phyloP scores from a whole-genome alignment of 2,797 vertebrate species.

The Poecile montanus region DNA sequence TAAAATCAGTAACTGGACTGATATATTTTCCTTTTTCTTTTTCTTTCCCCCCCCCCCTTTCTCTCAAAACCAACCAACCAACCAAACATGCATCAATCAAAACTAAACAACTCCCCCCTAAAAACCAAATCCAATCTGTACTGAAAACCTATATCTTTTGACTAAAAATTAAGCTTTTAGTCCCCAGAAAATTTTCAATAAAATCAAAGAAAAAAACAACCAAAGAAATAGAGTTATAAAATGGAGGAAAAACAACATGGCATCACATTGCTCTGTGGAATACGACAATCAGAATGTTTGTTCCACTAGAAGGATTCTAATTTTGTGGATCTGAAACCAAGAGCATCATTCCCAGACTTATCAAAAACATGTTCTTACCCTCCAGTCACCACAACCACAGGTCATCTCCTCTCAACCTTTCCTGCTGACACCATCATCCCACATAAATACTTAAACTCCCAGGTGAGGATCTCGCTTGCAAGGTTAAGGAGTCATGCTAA shows the following conservation, averaged over 20 bases:
- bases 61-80: not conserved
- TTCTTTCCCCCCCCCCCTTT: fast-evolving
- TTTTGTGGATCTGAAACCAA: not conserved
- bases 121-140: fast-evolving
- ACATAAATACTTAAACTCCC: not conserved
- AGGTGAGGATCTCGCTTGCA: not conserved
- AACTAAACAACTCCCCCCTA: fast-evolving
- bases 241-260: fast-evolving
- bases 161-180: not conserved
- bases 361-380: not conserved
- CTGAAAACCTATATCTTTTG: not conserved
- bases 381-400: not conserved
- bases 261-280: not conserved
- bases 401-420: not conserved
- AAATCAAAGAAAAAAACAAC: not conserved
- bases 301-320: not conserved
- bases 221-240: not conserved
- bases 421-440: not conserved
- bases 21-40: not conserved
- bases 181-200: not conserved
- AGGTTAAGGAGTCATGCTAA: not conserved
- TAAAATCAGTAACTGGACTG: not conserved
- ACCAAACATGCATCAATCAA: fast-evolving
- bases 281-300: not conserved
- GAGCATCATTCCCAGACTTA: not conserved